Evolutionary conservation across 1,140 invertebrate genomes (phyloP).

Genomic region (Oncopodura yosiiana): DNA sequence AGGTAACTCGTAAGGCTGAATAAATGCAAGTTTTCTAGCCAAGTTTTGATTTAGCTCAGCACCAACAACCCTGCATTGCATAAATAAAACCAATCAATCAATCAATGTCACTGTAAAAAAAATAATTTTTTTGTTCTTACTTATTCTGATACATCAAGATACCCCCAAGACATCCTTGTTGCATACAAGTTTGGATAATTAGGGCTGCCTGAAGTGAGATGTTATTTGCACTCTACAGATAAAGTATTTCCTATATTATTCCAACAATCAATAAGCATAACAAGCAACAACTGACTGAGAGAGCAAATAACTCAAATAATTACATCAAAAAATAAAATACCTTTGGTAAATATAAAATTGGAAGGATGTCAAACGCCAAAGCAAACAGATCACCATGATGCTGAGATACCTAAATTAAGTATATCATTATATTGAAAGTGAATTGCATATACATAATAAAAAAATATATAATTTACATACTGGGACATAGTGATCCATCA

Average conservation of each 20-base stretch:
- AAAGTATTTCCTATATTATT: too few relatives aligned
- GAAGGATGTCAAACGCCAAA: constrained; percentile 65
- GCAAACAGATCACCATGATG: constrained; percentile 40
- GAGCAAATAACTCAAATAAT: background rate
- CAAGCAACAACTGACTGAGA: background rate
- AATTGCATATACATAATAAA: too few relatives aligned
- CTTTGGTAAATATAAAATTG: constrained; percentile 65
- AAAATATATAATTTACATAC: too few relatives aligned
- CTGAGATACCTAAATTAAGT: too few relatives aligned
- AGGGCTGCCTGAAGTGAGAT: constrained; percentile 71
- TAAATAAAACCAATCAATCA: constrained; percentile 6
- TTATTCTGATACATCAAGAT: constrained; percentile 71
- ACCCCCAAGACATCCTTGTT: constrained; percentile 61
- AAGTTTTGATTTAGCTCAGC: constrained; percentile 61
- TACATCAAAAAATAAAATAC: constrained; percentile 41
- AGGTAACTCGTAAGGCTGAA: constrained; percentile 69
- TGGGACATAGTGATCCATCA: constrained; percentile 73
- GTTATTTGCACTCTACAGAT: constrained; percentile 59
- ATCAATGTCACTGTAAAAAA: background rate
- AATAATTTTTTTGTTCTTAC: constrained; percentile 42
- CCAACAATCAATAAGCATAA: too few relatives aligned
- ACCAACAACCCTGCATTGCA: constrained; percentile 55
- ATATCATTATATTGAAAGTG: too few relatives aligned
- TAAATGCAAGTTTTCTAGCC: constrained; percentile 64
- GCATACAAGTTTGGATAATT: constrained; percentile 63